Percentiles rank a stretch among this genome's conserved stretches.
Evolutionary conservation across 2,888 invertebrate species (phyloP).

Genomic region (Nebria salina): DNA sequence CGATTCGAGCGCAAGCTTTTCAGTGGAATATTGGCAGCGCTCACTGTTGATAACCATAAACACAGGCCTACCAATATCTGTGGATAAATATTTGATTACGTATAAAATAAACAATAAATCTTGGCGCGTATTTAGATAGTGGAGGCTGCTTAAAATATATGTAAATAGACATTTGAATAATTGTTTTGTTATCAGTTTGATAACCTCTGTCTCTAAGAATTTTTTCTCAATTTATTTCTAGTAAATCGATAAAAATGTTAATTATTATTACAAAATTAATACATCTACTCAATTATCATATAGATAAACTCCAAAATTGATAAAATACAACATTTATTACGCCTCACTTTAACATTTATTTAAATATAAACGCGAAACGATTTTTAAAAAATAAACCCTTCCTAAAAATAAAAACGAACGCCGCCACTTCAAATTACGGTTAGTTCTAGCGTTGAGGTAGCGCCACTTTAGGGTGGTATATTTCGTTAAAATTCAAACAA

Average conservation of each 20-base stretch:
- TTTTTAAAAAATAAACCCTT: not conserved
- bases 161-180: not conserved
- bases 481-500: not conserved
- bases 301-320: too few species aligned
- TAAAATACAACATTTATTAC: not conserved
- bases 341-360: too few species aligned
- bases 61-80: conserved; percentile 6
- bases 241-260: not conserved
- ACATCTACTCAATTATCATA: too few species aligned
- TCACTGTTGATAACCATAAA: not conserved
- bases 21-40: conserved; percentile 19
- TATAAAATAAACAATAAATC: not conserved
- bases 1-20: conserved; percentile 13
- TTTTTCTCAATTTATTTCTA: not conserved
- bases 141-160: not conserved
- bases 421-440: not conserved
- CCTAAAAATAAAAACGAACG: not conserved
- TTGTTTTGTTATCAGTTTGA: not conserved
- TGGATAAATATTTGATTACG: not conserved
- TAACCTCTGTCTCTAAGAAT: not conserved
- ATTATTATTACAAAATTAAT: not conserved
- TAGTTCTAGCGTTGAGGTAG: not conserved
- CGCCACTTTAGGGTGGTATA: not conserved
- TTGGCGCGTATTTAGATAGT: not conserved
- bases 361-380: too few species aligned